A percentile compares a stretch with the other conserved stretches of the same genome.
Evolutionary conservation across 2,113 vertebrate genomes (phyloP).

Genomic region (Lagenorhynchus albirostris): DNA sequence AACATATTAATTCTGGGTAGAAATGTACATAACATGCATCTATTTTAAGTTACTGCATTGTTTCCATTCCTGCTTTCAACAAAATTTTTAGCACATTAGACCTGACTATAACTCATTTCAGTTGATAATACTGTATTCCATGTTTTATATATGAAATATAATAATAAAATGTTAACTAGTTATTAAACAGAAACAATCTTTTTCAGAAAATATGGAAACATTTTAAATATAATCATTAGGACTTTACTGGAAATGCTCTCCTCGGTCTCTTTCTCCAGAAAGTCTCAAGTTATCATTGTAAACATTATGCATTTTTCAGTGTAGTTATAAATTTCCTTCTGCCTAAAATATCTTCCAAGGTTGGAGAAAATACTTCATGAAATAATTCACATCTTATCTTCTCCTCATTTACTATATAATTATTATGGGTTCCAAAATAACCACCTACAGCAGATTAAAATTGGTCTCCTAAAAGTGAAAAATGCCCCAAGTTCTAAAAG

Average conservation of each 20-base stretch:
- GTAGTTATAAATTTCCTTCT: slow-evolving; percentile 36
- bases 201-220: not conserved
- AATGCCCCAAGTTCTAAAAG: not conserved
- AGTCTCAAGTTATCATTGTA: not conserved
- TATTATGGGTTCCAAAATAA: slow-evolving; percentile 37
- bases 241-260: slow-evolving; percentile 10
- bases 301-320: slow-evolving; percentile 32
- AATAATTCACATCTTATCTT: slow-evolving; percentile 48
- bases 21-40: slow-evolving; percentile 5
- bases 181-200: not conserved
- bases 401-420: slow-evolving; percentile 52
- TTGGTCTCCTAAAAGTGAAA: slow-evolving; percentile 24
- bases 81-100: slow-evolving; percentile 1
- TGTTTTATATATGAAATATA: slow-evolving; percentile 24
- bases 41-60: not conserved
- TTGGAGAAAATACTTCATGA: slow-evolving; percentile 60
- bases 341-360: slow-evolving; percentile 38
- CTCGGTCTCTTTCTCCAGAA: not conserved
- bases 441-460: slow-evolving; percentile 41
- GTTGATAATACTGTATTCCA: not conserved
- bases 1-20: slow-evolving; percentile 12
- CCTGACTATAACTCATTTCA: not conserved
- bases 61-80: not conserved
- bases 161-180: slow-evolving; percentile 20
- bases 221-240: not conserved